Evolutionary conservation across 2,888 invertebrate species (phyloP).

Genomic region (Linnaemya tessellans): DNA sequence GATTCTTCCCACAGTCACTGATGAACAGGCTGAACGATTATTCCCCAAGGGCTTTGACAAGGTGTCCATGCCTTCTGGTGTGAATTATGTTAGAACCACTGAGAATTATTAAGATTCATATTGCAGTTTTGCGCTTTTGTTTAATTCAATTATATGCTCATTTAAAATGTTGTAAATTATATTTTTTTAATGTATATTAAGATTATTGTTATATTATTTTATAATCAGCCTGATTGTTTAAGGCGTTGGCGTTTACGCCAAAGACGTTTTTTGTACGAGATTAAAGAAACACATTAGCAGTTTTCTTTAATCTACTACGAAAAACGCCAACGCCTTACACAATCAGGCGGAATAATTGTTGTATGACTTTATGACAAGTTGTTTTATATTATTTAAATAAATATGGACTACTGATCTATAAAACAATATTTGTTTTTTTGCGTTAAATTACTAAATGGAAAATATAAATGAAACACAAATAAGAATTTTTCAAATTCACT

Average conservation of each 20-base stretch:
- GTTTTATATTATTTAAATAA: slow-evolving; percentile 3
- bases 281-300: too few relatives aligned
- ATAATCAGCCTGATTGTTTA: too few relatives aligned
- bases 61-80: slow-evolving; percentile 90
- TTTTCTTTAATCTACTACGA: too few relatives aligned
- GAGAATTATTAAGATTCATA: slow-evolving; percentile 85
- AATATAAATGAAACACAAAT: too few relatives aligned
- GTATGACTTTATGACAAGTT: background rate
- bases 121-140: background rate
- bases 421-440: too few relatives aligned
- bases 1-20: slow-evolving; percentile 89
- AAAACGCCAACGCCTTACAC: too few relatives aligned
- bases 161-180: background rate
- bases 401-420: background rate
- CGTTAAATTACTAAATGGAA: too few relatives aligned
- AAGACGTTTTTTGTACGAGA: too few relatives aligned
- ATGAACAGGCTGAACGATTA: slow-evolving; percentile 86
- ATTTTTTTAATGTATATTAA: background rate
- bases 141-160: background rate
- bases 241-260: too few relatives aligned
- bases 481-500: too few relatives aligned
- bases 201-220: background rate
- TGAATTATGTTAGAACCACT: slow-evolving; percentile 89
- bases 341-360: too few relatives aligned
- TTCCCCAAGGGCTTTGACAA: slow-evolving; percentile 89